Evolutionary conservation across 2,797 vertebrate genomes (phyloP).

Genomic region (Chaetophractus vellerosus): DNA sequence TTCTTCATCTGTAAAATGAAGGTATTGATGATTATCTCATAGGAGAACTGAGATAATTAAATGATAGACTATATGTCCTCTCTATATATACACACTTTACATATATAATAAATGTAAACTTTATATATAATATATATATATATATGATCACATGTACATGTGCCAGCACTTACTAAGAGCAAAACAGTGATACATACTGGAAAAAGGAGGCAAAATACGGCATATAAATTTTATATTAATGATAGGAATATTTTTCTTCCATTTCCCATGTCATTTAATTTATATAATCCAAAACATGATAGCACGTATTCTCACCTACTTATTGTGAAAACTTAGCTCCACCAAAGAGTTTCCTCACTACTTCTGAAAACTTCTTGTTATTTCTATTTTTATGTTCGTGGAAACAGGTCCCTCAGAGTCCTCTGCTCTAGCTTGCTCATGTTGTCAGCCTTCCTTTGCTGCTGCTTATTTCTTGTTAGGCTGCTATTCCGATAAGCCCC

Average conservation of each 20-base stretch:
- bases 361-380: neutral
- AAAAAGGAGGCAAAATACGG: neutral
- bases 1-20: neutral
- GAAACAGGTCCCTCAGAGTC: neutral
- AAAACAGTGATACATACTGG: neutral
- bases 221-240: neutral
- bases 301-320: neutral
- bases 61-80: neutral
- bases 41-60: neutral
- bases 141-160: too few species aligned
- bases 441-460: neutral
- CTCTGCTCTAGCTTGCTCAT: neutral
- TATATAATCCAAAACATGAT: neutral
- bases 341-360: neutral
- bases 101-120: neutral
- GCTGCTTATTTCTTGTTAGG: neutral
- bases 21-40: neutral
- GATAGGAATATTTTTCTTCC: neutral
- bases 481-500: neutral
- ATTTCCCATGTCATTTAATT: neutral
- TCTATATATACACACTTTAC: neutral
- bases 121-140: neutral
- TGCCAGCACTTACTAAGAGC: too few species aligned
- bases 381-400: neutral
- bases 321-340: neutral